Conservation (phyloP, 2,888 invertebrate species). For the Cloeon dipterum region DNA sequence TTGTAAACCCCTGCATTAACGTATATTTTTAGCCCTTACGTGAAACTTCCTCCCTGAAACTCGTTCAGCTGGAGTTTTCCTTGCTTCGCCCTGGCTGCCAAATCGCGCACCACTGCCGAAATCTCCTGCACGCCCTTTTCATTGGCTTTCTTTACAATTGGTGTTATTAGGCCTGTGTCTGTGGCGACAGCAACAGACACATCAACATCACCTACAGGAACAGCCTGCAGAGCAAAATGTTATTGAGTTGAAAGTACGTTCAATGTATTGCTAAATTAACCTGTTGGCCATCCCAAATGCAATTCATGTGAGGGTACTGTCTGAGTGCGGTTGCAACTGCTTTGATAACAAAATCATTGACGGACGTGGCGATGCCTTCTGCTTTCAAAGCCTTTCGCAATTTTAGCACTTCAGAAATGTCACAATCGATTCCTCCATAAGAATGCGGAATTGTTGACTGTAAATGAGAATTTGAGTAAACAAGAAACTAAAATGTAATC, state of each 20-base stretch:
- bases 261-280: slow-evolving; percentile 14
- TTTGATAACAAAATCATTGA: slow-evolving; percentile 43
- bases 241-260: background rate
- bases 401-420: slow-evolving; percentile 23
- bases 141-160: slow-evolving; percentile 31
- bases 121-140: slow-evolving; percentile 27
- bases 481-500: slow-evolving; percentile 3
- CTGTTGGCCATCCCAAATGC: slow-evolving; percentile 21
- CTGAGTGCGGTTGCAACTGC: slow-evolving; percentile 32
- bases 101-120: slow-evolving; percentile 21
- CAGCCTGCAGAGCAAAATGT: slow-evolving; percentile 13
- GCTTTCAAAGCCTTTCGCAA: slow-evolving; percentile 26
- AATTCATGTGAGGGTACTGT: slow-evolving; percentile 23
- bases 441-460: slow-evolving; percentile 38
- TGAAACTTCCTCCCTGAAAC: slow-evolving; percentile 33
- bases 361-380: slow-evolving; percentile 29
- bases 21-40: slow-evolving; percentile 15
- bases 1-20: background rate
- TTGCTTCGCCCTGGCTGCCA: slow-evolving; percentile 30
- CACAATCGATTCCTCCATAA: slow-evolving; percentile 30
- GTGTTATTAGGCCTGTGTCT: slow-evolving; percentile 36
- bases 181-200: slow-evolving; percentile 39
- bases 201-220: slow-evolving; percentile 23
- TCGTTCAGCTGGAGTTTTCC: slow-evolving; percentile 41
- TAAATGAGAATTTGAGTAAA: slow-evolving; percentile 10